These are phyloP conservation scores for Scaeva pyrastri DNA, from an alignment of 2,888 invertebrate species.

Conservation along the genomic window DNA sequence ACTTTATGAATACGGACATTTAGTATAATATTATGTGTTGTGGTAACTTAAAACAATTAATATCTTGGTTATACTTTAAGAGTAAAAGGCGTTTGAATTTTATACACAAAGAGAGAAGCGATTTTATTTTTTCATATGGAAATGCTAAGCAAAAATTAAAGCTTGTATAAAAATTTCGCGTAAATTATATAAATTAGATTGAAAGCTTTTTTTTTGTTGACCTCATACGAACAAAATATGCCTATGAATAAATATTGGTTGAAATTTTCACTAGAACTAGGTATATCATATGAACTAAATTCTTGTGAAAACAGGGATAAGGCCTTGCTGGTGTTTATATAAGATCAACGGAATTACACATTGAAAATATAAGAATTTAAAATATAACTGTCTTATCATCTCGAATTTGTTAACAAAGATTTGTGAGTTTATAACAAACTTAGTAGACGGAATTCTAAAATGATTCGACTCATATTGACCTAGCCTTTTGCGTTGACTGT, in stretches of 20 bases:
- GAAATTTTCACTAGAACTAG: too few relatives aligned
- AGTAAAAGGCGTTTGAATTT: constrained; percentile 36
- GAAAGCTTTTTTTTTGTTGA: too few relatives aligned
- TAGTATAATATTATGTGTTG: constrained; percentile 25
- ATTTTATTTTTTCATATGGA: background rate
- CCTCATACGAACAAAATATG: too few relatives aligned
- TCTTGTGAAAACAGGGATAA: constrained; percentile 4
- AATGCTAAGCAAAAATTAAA: constrained; percentile 5
- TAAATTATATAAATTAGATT: too few relatives aligned
- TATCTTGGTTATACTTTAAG: constrained; percentile 40
- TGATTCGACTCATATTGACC: too few relatives aligned
- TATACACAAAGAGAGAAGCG: constrained; percentile 39
- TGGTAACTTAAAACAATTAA: constrained; percentile 42
- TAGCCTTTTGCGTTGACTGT: too few relatives aligned
- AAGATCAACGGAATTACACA: too few relatives aligned
- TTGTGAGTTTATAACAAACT: background rate
- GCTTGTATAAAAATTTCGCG: background rate
- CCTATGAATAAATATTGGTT: too few relatives aligned
- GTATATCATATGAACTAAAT: background rate
- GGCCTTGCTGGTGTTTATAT: constrained; percentile 24
- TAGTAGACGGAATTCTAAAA: too few relatives aligned
- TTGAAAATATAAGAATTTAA: background rate
- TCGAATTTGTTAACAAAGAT: background rate
- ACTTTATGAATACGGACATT: constrained; percentile 53
- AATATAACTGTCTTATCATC: background rate